Percentiles rank a stretch among this genome's conserved stretches.
phyloP scores from a whole-genome alignment of 2,888 invertebrate species.

The Chouioia cunea region DNA sequence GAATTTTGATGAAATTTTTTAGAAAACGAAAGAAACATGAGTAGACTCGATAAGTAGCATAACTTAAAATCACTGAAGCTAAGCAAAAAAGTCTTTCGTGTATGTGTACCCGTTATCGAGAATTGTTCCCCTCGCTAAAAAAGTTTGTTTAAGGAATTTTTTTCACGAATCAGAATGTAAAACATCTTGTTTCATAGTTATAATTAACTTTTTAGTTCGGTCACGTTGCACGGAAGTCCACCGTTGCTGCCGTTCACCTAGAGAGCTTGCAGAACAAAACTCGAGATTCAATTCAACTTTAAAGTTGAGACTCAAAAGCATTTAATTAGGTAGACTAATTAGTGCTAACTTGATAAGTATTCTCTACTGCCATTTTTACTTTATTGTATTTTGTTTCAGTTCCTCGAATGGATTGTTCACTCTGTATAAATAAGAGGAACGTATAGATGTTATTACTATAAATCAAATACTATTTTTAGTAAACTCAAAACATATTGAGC shows the following conservation, averaged over 20 bases:
- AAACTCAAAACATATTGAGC: too few species aligned
- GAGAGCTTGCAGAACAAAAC: conserved; percentile 19
- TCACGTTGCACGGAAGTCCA: not conserved
- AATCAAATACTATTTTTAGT: too few species aligned
- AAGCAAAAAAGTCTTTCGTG: not conserved
- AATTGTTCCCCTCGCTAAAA: too few species aligned
- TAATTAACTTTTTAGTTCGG: conserved; percentile 39
- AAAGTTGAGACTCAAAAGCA: conserved; percentile 33
- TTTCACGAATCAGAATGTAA: conserved; percentile 11
- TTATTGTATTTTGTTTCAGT: too few species aligned
- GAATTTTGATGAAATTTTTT: too few species aligned
- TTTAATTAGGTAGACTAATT: conserved; percentile 37
- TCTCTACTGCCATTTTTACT: too few species aligned
- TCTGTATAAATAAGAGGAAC: too few species aligned
- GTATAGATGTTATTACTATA: too few species aligned
- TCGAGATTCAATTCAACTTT: conserved; percentile 29
- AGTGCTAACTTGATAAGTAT: conserved; percentile 1
- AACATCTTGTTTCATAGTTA: conserved; percentile 39
- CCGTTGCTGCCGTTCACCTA: not conserved
- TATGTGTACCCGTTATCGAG: too few species aligned
- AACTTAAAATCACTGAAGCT: conserved; percentile 1
- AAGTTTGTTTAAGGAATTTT: not conserved
- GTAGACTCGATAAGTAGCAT: not conserved
- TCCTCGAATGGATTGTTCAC: too few species aligned
- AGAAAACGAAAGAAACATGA: too few species aligned